Evolutionary conservation across 2,888 invertebrate genomes (phyloP).

Genomic region (Ochropleura plecta): DNA sequence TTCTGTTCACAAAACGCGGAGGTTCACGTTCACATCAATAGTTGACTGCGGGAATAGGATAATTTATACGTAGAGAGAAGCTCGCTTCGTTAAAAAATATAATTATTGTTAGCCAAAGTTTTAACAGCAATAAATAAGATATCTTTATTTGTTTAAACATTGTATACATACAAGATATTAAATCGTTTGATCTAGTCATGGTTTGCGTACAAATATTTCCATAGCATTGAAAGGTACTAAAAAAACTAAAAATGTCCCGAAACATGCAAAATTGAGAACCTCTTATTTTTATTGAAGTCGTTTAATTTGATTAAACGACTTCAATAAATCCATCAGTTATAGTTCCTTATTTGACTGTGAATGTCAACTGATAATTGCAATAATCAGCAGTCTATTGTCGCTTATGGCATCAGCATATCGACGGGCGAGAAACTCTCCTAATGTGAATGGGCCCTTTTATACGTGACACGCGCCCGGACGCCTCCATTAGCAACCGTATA

Average conservation of each 20-base stretch:
- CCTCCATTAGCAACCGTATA: conserved; percentile 45
- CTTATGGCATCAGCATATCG: background rate
- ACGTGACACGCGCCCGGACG: conserved; percentile 35
- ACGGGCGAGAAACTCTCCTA: background rate
- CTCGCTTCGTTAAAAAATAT: background rate
- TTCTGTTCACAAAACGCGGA: conserved; percentile 25
- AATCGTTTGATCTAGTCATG: too few relatives aligned
- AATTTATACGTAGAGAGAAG: background rate
- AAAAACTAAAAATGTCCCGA: too few relatives aligned
- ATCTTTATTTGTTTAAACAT: too few relatives aligned
- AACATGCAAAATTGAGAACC: too few relatives aligned
- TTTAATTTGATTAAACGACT: too few relatives aligned
- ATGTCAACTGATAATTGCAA: background rate
- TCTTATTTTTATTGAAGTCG: too few relatives aligned
- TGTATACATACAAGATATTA: too few relatives aligned
- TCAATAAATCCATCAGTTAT: too few relatives aligned
- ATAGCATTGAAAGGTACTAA: too few relatives aligned
- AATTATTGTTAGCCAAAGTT: background rate
- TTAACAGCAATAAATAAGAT: too few relatives aligned
- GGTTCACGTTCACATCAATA: conserved; percentile 37
- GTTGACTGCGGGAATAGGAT: conserved; percentile 4
- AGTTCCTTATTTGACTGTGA: background rate
- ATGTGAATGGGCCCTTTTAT: conserved; percentile 2
- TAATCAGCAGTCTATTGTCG: background rate
- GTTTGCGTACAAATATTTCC: too few relatives aligned